phyloP scores from a whole-genome alignment of 2,113 vertebrate genomes.

The Cyanistes caeruleus region DNA sequence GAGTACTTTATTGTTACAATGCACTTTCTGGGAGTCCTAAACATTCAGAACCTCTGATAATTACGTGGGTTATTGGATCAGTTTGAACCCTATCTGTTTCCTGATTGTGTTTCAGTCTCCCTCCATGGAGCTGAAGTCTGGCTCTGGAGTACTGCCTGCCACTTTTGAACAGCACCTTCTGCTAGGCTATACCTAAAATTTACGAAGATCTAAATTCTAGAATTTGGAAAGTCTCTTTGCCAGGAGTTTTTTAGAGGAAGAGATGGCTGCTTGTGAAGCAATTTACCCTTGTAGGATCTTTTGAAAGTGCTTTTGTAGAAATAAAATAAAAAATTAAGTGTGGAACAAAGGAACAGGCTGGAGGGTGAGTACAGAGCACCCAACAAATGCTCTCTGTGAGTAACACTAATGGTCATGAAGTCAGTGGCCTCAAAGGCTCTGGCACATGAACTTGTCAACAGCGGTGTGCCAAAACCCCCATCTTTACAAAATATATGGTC shows the following conservation, averaged over 20 bases:
- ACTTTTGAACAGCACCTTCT: neutral
- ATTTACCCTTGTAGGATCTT: neutral
- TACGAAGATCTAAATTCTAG: neutral
- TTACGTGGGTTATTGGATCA: neutral
- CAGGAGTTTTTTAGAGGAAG: neutral
- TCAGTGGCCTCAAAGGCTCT: neutral
- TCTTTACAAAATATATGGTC: neutral
- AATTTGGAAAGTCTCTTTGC: neutral
- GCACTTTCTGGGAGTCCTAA: neutral
- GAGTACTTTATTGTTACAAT: neutral
- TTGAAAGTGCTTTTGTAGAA: neutral
- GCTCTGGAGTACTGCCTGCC: neutral
- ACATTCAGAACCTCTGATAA: neutral
- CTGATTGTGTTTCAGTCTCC: neutral
- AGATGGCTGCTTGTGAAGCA: neutral
- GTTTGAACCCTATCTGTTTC: neutral
- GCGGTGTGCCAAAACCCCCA: neutral
- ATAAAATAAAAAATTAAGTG: too few relatives aligned
- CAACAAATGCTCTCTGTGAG: neutral
- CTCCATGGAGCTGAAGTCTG: neutral
- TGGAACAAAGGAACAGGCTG: neutral
- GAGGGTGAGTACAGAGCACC: neutral
- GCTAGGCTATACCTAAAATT: neutral
- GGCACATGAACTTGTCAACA: neutral
- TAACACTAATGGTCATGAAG: accelerated